phyloP scores from a whole-genome alignment of 2,797 vertebrate genomes.

The Potorous gilbertii region DNA sequence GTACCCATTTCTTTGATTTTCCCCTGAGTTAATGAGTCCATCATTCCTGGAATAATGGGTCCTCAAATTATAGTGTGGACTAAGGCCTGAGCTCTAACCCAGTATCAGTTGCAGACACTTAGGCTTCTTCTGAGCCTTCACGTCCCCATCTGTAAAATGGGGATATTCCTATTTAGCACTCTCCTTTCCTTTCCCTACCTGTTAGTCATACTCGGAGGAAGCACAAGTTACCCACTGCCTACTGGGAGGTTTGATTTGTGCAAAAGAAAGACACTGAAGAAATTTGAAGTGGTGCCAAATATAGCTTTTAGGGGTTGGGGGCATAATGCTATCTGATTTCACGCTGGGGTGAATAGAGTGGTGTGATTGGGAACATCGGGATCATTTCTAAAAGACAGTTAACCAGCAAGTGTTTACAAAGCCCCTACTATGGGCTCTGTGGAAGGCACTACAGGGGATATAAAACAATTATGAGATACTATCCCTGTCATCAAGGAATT shows the following conservation, averaged over 20 bases:
- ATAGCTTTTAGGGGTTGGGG: not conserved
- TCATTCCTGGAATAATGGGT: not conserved
- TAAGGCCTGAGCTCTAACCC: not conserved
- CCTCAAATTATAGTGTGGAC: not conserved
- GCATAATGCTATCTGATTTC: not conserved
- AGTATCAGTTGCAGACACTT: not conserved
- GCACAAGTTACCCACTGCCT: not conserved
- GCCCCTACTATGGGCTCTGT: not conserved
- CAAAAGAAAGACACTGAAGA: not conserved
- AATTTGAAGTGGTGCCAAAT: not conserved
- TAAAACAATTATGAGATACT: not conserved
- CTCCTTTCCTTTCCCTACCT: rapidly evolving
- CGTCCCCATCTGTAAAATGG: not conserved
- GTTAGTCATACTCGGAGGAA: not conserved
- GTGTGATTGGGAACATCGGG: not conserved
- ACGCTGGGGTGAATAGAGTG: not conserved
- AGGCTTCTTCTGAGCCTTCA: not conserved
- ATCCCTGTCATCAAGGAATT: not conserved
- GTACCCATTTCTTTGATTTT: not conserved
- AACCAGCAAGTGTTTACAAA: not conserved
- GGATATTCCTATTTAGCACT: too few relatives aligned
- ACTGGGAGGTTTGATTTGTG: rapidly evolving
- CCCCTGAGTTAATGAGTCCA: not conserved
- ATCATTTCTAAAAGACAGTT: not conserved
- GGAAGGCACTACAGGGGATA: not conserved